Percentiles rank a stretch among this genome's conserved stretches.
Evolutionary conservation across 35 echinoderm and acorn worm genomes (phyloP).

Genomic region (Eucidaris tribuloides): DNA sequence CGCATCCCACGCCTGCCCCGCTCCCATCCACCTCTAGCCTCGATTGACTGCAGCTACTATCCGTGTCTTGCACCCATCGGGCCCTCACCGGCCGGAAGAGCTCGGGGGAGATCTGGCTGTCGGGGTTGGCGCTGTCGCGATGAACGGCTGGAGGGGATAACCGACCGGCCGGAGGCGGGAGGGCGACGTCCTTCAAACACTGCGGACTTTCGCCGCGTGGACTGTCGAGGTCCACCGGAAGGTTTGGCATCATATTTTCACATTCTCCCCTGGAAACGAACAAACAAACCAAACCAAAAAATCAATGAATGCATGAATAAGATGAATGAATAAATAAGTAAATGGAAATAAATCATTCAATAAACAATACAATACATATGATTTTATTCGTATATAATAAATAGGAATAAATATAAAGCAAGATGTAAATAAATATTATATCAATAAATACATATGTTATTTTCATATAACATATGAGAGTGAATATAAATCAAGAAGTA

Average conservation of each 20-base stretch:
- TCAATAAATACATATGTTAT: no score
- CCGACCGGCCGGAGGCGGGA: neutral
- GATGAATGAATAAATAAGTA: neutral
- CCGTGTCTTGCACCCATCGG: neutral
- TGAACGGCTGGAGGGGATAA: neutral
- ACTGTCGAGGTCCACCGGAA: neutral
- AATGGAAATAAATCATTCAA: no score
- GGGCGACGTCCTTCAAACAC: neutral
- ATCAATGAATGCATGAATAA: neutral
- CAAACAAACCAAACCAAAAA: neutral
- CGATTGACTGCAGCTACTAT: neutral
- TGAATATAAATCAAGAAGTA: no score
- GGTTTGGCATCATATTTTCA: neutral
- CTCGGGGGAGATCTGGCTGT: neutral
- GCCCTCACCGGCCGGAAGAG: neutral
- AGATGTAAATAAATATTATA: no score
- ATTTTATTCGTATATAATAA: no score
- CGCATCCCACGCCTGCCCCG: neutral
- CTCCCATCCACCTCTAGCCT: neutral
- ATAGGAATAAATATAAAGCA: no score
- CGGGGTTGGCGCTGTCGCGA: neutral
- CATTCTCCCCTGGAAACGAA: neutral
- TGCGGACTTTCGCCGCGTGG: neutral
- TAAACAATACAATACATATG: no score
- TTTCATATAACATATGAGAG: no score